Base-by-base conservation (phyloP, 2,113 vertebrate species). In the Orycteropus afer region DNA sequence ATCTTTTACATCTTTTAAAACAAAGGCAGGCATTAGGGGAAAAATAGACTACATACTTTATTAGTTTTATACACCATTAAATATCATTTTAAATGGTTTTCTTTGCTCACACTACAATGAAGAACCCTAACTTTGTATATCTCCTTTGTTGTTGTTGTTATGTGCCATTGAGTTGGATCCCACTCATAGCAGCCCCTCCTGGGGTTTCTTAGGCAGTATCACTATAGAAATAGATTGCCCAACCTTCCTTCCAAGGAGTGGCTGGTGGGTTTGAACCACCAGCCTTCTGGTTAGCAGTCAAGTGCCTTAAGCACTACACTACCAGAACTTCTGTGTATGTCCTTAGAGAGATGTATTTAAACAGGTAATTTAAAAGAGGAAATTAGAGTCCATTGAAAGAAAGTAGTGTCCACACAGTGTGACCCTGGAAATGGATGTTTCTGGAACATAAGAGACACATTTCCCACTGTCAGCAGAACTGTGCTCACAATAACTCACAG, bases 401-500 rank as follows among this genome's bases (percentile, higher is more conserved):
- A 73, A 78, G 40, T 34, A 63, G 69, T 47, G 67, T 74, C 78
- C 82, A 83, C 27, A 29, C 22, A 53, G 5, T 22, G 25, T n/a
- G 47, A 77, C 77, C 2, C 57, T 81, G 27, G 69, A 27, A 93
- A 25, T 86, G 67, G 49, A 45, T 76, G 77, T 53, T 85, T 93
- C 40, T 45, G 25, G 49, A 92, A 94, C 37, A 95, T 93, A 95
- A 95, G 84, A 97, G 95, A 97, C 96, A 63, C 55, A 77, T 88
- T 92, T 96, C 81, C 92, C 90, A 97, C 96, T 92, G 94, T 74
- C 55, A 71, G 61, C 77, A 74, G 84, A 90, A 96, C 5, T 79
- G 55, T 80, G 90, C 95, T 92, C 67, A 97, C 90, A 94, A 49
- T 94, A 97, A 86, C 77, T 86, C 90, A 94, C 49, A n/a, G 42